A percentile compares a stretch with the other conserved stretches of the same genome.
phyloP scores from a whole-genome alignment of 2,113 vertebrate species.

The Cyprinus carpio region DNA sequence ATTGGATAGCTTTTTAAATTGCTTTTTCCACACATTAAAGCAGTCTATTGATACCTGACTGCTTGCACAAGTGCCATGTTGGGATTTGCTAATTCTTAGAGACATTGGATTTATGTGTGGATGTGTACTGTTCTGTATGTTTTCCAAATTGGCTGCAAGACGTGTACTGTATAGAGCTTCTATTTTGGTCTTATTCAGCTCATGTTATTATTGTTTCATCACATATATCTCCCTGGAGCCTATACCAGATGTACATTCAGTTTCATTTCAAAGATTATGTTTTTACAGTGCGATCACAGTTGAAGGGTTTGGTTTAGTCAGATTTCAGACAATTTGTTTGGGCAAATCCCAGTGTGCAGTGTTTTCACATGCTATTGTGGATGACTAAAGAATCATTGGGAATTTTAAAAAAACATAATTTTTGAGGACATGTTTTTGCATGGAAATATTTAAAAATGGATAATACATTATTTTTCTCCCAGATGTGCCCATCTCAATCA shows the following conservation, averaged over 20 bases:
- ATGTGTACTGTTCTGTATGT: constrained; percentile 1
- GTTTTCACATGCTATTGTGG: neutral
- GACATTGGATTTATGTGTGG: neutral
- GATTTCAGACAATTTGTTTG: neutral
- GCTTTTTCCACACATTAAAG: constrained; percentile 54
- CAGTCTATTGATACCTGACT: constrained; percentile 43
- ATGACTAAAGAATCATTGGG: neutral
- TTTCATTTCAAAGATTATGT: neutral
- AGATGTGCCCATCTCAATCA: neutral
- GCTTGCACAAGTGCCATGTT: constrained; percentile 32
- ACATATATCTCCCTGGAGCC: neutral
- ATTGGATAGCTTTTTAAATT: constrained; percentile 43
- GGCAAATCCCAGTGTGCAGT: neutral
- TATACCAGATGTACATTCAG: neutral
- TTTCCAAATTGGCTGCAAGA: constrained; percentile 17
- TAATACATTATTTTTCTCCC: neutral
- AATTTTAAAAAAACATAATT: too few species aligned
- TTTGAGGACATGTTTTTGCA: too few species aligned
- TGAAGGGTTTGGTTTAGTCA: neutral
- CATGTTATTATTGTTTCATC: constrained; percentile 18
- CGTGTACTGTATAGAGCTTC: constrained; percentile 8
- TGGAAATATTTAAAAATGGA: neutral
- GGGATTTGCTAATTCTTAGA: constrained; percentile 42
- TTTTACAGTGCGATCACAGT: neutral
- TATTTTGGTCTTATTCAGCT: constrained; percentile 21